Evolutionary conservation across 2,797 vertebrate genomes (phyloP), one percentile per base, ranked within the genome.

Genomic region (Mycteria americana): DNA sequence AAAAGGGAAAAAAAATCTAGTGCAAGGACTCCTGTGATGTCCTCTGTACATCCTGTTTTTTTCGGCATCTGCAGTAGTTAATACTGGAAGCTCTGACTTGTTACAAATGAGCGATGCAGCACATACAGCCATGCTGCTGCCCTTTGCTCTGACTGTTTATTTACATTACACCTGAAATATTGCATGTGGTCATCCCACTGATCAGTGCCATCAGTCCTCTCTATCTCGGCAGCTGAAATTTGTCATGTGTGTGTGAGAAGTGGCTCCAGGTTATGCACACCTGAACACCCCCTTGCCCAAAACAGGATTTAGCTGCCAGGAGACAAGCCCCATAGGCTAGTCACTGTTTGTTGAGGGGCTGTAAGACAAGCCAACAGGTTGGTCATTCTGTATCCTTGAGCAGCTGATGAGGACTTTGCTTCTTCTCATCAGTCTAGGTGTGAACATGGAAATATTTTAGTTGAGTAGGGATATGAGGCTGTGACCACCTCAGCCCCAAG

Each of bases 1-100:
- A 94, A 96, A 92, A 85, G 51, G 27, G 9, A 0, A 17, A 59
- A 92, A 82, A 54, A 67, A 88, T 65, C 35, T 88, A 90, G 76
- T 86, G 69, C 91, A 94, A 95, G 76, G 92, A 88, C 82, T 96
- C 41, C 48, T 70, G 60, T 1, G 3, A 86, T 92, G 89, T 93
- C 82, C 74, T 94, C 65, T 89, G 43, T 60, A 17, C 51, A 82
- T 84, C 13, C 85, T 86, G 5, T 0, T 68, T 85, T 88, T 93
- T 88, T 85, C 75, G 70, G 65, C 15, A 5, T 88, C 63, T 81
- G 45, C 4, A 3, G 69, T 70, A 78, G 64, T 89, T 97, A 60
- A 86, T 86, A 22, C 43, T 74, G 53, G 83, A 87, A 73, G n/a
- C 72, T 90, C 63, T 43, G 67, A 82, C 63, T 86, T 64, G 95